Evolutionary conservation across 2,797 vertebrate species (phyloP), one percentile per base, ranked within the genome.

Genomic region (Petrocephalus schoutedeni): DNA sequence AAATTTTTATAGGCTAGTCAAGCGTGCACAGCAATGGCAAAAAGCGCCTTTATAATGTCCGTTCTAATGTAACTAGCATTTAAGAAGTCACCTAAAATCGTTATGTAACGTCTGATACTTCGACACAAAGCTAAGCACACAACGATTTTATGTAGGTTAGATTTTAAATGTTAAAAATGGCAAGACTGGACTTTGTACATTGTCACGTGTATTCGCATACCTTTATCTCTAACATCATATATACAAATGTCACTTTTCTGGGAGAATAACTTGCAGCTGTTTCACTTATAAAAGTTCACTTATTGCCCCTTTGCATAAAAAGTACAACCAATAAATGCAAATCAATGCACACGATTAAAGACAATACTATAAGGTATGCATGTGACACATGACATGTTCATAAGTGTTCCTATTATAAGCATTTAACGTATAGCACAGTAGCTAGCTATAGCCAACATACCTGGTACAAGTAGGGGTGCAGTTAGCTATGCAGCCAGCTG

Each of bases 381-480:
- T 32, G 71, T 88, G 21, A 77, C 36, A 86, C 6, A 7, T 85
- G 12, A 88, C 74, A 88, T 61, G 28, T 88, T 28, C 6, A 41
- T 6, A 74, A 67, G 9, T 74, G 84, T 86, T 28, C 19, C 36
- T 83, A 64, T 51, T 67, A 84, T 6, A 67, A 64, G 32, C 28
- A 89, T 71, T 88, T 89, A 58, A 89, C 51, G 3, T 64, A 58
- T 87, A 67, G 16, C 54, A 10, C 91, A 92, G 87, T 90, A 91
- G 91, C 90, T 53, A 93, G 91, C 88, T 89, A 91, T 92, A 86
- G 84, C 84, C 56, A 23, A 91, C 94, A 94, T 95, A 96, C 96
- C 96, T 96, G 94, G 91, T 90, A 67, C 87, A 94, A 94, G 93
- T 93, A 90, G 82, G 92, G 90, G 90, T 85, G 90, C 92, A 92